These are phyloP conservation scores for Drosophila insularis DNA, from an alignment of 1,140 invertebrate genomes.

Conservation along the genomic window DNA sequence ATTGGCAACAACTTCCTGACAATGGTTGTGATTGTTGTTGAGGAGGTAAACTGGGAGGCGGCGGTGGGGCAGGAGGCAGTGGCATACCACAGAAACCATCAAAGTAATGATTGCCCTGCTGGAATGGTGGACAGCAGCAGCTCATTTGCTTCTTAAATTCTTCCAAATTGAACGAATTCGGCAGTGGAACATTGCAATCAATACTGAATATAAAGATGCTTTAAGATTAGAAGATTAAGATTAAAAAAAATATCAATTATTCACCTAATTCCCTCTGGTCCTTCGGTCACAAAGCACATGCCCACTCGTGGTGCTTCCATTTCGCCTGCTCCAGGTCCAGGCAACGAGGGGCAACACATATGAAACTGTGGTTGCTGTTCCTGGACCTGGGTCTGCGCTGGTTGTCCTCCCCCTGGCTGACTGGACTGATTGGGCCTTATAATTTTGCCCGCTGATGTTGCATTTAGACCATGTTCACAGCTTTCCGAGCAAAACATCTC, in stretches of 20 bases:
- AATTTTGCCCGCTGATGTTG: constrained; percentile 22
- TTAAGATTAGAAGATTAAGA: not conserved
- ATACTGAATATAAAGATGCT: constrained; percentile 24
- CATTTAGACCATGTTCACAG: constrained; percentile 49
- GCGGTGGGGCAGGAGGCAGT: not conserved
- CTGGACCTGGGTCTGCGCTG: not conserved
- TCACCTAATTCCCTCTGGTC: constrained; percentile 61
- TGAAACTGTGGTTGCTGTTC: constrained; percentile 2
- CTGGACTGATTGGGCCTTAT: not conserved
- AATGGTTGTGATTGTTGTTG: not conserved
- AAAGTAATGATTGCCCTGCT: constrained; percentile 6
- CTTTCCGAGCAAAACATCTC: constrained; percentile 58
- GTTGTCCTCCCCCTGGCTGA: not conserved
- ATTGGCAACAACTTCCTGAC: not conserved
- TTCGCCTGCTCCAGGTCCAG: not conserved
- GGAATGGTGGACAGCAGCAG: constrained; percentile 11
- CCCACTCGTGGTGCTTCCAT: constrained; percentile 39
- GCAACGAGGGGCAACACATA: constrained; percentile 26
- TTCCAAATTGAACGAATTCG: constrained; percentile 44
- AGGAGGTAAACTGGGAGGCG: not conserved
- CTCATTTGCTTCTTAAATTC: constrained; percentile 27
- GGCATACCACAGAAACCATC: constrained; percentile 5
- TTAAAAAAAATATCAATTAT: not conserved
- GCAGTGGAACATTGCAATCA: constrained; percentile 61
- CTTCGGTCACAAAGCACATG: constrained; percentile 60